These are phyloP conservation scores for Alca torda DNA, from an alignment of 2,797 vertebrate species.

Conservation along the genomic window DNA sequence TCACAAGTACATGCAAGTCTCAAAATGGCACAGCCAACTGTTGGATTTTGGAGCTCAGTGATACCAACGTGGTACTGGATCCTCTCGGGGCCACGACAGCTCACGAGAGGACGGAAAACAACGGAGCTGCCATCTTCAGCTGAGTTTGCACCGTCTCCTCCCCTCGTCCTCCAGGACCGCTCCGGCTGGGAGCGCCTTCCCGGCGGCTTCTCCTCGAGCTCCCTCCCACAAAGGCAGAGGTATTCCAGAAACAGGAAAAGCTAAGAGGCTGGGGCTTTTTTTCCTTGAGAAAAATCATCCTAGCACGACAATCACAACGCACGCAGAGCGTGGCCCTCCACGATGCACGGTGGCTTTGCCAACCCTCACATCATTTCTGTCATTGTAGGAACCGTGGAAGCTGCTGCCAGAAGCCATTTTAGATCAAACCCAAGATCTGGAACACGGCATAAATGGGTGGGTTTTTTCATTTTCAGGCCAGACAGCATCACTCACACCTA, in stretches of 20 bases:
- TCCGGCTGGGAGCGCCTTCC: background rate
- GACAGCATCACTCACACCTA: background rate
- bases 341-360: background rate
- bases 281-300: background rate
- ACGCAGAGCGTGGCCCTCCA: background rate
- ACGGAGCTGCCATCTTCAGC: rapidly evolving
- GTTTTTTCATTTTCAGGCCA: background rate
- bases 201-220: background rate
- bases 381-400: background rate
- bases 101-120: background rate
- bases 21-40: background rate
- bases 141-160: background rate
- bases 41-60: background rate
- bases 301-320: background rate
- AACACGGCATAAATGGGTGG: background rate
- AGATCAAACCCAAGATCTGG: background rate
- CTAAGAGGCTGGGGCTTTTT: background rate
- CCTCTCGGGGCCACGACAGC: background rate
- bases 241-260: background rate
- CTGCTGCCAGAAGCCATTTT: background rate
- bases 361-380: background rate
- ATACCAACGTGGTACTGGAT: background rate
- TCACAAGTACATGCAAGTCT: too few relatives aligned
- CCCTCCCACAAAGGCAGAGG: background rate
- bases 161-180: background rate